phyloP scores from a whole-genome alignment of 2,113 vertebrate species.

The Cervus canadensis region DNA sequence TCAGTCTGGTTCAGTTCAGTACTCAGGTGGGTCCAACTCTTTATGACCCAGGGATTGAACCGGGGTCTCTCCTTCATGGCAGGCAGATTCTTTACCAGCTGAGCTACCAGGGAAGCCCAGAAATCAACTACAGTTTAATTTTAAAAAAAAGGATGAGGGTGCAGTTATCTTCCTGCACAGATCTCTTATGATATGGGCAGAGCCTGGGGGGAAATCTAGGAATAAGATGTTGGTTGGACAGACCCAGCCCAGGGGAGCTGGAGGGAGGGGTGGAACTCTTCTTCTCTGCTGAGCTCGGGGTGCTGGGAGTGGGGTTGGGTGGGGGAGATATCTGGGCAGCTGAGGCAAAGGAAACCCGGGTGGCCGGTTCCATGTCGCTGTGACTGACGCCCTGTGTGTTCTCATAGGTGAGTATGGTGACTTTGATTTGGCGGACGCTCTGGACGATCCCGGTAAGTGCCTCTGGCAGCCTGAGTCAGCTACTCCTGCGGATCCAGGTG shows the following conservation, averaged over 20 bases:
- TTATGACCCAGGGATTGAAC: neutral
- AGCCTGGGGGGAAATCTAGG: rapidly evolving
- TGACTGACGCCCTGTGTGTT: neutral
- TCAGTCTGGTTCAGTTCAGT: neutral
- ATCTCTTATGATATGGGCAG: neutral
- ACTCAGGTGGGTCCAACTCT: neutral
- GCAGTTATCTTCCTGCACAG: rapidly evolving
- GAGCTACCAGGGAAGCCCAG: neutral
- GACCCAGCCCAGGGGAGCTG: rapidly evolving
- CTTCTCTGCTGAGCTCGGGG: rapidly evolving
- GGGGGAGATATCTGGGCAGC: neutral
- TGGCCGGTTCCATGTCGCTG: rapidly evolving
- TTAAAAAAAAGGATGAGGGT: neutral
- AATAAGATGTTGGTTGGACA: rapidly evolving
- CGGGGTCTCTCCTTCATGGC: neutral
- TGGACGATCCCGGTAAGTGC: constrained; percentile 73
- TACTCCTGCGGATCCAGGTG: rapidly evolving
- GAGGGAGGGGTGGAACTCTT: neutral
- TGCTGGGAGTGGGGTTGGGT: too few relatives aligned
- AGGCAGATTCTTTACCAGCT: neutral
- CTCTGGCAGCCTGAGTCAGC: rapidly evolving
- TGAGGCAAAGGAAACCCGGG: neutral
- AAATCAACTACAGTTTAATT: neutral
- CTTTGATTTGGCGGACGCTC: constrained; percentile 80
- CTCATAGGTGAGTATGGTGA: constrained; percentile 69